phyloP scores from a whole-genome alignment of 2,888 invertebrate genomes.

The Eilema depressum region DNA sequence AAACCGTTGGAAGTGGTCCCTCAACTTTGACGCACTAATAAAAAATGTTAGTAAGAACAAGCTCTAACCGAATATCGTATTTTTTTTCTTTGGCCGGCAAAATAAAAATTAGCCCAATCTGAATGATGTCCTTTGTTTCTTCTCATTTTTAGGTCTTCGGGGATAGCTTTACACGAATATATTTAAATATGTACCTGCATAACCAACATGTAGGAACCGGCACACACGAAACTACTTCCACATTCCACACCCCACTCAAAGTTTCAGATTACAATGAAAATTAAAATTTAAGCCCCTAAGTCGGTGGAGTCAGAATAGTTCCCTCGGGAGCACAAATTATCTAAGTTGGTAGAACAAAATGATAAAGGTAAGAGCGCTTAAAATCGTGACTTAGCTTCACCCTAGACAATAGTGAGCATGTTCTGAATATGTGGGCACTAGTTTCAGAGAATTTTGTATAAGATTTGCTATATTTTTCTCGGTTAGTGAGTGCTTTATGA shows the following conservation, averaged over 20 bases:
- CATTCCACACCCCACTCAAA: constrained; percentile 18
- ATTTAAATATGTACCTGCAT: not conserved
- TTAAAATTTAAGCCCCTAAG: constrained; percentile 20
- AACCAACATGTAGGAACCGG: not conserved
- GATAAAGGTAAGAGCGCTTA: constrained; percentile 21
- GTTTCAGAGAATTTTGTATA: not conserved
- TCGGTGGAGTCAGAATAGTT: constrained; percentile 11
- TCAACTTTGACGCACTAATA: too few relatives aligned
- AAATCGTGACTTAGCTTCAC: constrained; percentile 19
- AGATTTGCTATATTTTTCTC: not conserved
- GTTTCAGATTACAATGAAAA: constrained; percentile 16
- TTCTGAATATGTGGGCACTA: constrained; percentile 3
- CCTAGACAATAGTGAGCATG: constrained; percentile 13
- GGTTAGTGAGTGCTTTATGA: not conserved
- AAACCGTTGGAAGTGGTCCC: too few relatives aligned
- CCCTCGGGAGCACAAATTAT: constrained; percentile 23
- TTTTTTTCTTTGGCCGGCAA: too few relatives aligned
- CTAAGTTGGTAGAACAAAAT: constrained; percentile 25
- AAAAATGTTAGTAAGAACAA: too few relatives aligned
- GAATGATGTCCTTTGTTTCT: too few relatives aligned
- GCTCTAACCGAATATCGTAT: too few relatives aligned
- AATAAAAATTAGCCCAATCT: too few relatives aligned
- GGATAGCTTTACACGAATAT: not conserved
- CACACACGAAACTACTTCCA: constrained; percentile 2
- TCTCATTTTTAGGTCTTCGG: not conserved